phyloP scores from a whole-genome alignment of 2,888 invertebrate genomes.

The Oasisia sp. region DNA sequence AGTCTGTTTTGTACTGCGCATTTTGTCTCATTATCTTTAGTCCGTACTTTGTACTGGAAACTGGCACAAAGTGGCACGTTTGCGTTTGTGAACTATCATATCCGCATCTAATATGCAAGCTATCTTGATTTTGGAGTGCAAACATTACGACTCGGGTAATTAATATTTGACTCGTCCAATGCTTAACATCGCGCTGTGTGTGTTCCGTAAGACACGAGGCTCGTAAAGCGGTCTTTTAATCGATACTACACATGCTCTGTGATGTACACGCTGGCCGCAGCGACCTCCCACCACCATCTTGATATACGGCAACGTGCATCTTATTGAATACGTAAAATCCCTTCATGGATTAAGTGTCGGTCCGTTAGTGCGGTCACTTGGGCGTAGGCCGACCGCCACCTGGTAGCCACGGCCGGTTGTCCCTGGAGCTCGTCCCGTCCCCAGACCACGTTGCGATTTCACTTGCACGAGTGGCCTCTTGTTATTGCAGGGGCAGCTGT shows the following conservation, averaged over 20 bases:
- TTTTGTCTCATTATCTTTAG: too few species aligned
- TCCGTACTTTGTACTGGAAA: too few species aligned
- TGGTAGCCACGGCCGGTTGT: neutral
- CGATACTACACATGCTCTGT: neutral
- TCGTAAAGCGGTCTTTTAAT: neutral
- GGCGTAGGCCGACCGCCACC: neutral
- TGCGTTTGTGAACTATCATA: neutral
- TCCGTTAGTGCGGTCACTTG: neutral
- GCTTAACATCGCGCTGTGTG: neutral
- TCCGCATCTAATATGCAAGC: slow-evolving; percentile 3
- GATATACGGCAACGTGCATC: neutral
- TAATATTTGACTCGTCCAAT: neutral
- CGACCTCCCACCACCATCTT: neutral
- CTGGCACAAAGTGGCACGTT: too few species aligned
- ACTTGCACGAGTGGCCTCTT: neutral
- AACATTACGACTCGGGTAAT: neutral
- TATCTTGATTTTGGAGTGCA: neutral
- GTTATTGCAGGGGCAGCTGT: neutral
- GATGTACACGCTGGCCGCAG: neutral
- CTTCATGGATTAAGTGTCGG: neutral
- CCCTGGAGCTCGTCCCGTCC: neutral
- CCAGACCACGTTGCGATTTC: neutral
- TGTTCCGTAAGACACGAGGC: neutral
- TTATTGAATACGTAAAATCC: neutral
- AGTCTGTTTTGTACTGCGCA: too few species aligned